phyloP scores from a whole-genome alignment of 2,888 invertebrate genomes.

The Brachypalpus laphriformis region DNA sequence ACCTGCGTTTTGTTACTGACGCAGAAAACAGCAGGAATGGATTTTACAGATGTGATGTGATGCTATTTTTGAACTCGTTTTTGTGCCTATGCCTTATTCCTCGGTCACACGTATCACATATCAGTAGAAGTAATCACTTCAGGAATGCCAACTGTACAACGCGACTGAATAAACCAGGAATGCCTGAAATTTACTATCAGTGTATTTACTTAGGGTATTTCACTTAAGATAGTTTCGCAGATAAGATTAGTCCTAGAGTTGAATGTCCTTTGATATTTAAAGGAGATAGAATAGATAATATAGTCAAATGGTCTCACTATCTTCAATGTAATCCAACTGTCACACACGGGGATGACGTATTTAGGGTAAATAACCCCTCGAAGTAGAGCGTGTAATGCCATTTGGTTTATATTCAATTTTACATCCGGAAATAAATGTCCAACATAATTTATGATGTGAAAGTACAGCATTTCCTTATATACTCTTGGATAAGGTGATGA shows the following conservation, averaged over 20 bases:
- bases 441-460: background rate
- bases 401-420: background rate
- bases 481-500: background rate
- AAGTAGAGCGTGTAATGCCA: background rate
- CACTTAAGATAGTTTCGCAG: background rate
- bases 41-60: background rate
- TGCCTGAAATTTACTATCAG: background rate
- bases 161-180: background rate
- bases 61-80: background rate
- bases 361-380: background rate
- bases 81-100: background rate
- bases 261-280: background rate
- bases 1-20: no score
- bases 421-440: constrained; percentile 2
- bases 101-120: no score
- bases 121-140: background rate
- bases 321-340: background rate
- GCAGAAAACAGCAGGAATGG: background rate
- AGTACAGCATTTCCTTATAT: background rate
- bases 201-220: background rate
- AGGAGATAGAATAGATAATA: background rate
- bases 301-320: background rate
- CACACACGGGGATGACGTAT: background rate
- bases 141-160: background rate
- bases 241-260: background rate